Base-by-base conservation (phyloP, 2,113 vertebrate genomes). In the Charadrius vociferus region DNA sequence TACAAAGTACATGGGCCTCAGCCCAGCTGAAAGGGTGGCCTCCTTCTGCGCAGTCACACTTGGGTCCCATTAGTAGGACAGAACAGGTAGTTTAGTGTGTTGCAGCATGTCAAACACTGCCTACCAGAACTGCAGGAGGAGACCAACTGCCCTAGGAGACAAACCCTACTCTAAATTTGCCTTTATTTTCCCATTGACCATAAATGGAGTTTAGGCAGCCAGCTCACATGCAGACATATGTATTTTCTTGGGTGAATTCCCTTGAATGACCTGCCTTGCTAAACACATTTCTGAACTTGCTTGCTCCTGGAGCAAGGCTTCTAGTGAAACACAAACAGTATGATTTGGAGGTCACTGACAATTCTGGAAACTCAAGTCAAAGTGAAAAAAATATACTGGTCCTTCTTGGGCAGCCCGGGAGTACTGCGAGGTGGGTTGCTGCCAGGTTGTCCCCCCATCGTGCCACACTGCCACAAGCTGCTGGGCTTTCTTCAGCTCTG, bases 401-500 rank as follows among this genome's bases (percentile, higher is more conserved):
- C 24, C 22, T 65, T 23, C 47, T 15, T 8, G 50, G 61, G 66
- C 26, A 88, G 45, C 45, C 7, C 2, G 2, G 41, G 37, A 43
- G 32, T 63, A 53, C 47, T 12, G 20, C 1, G 1, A 16, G 55
- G 14, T 1, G 0, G 14, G 7, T 9, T 14, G 34, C 58, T 63
- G n/a, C n/a, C 62, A 29, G 22, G 7, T 6, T 52, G 19, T 2
- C 7, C 41, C 47, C 47, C 18, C 0, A 0, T 18, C 10, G 4
- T 9, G 20, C 41, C 78, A 41, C 47, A 24, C 21, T 34, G 37
- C 59, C 71, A 29, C 50, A 6, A 4, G 4, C 37, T 8, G 32
- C 78, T 29, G 61, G 61, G 36, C 71, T 65, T n/a, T 32, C 65
- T 63, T 61, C 81, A 65, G 37, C 45, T 39, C 71, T 90, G 50